Evolutionary conservation across 2,888 invertebrate species (phyloP), one percentile per base, ranked within the genome.

Genomic region (Incurvaria masculella): DNA sequence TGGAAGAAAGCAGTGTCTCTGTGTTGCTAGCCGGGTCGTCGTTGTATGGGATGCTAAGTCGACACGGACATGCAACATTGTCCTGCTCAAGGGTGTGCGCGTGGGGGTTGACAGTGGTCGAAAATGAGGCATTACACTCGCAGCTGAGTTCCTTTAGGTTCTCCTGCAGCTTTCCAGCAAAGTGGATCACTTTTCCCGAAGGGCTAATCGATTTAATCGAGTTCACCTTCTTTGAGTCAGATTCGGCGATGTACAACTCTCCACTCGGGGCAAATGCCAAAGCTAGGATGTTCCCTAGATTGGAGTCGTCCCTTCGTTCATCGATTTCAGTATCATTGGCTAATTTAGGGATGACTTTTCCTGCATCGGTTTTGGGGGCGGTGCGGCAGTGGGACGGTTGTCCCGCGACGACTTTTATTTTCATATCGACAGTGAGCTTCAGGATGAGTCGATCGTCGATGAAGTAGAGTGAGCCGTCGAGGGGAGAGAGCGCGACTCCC

Each of bases 391-490:
- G 95, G 21, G 94, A 79, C 14, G 96, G 95, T 47, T 91, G 90
- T n/a, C 97, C 97, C 42, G 96, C 97, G 2, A 96, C 91, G 0
- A 97, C 92, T 63, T 94, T 90, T 23, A 93, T 89, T 76, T 92
- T 91, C 81, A 91, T 87, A 63, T 96, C 95, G 19, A 90, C 89
- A 0, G 96, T 96, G 44, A 97, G 79, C 63, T 94, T 93, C 26
- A 97, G 76, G 2, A 97, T 93, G 42, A 97, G 85, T 58, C 95
- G 86, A 63, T 96, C 95, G 65, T 99, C 99, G 55, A 98, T 92
- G 59, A 99, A 95, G 66, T 97, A 94, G 10, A 99, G 75, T 1
- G 93, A 89, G 46, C 95, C 95, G 65, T 98, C 97, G 17, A 97
- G 74, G 1, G 97, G 97, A 63, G 96, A 97, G 44, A 98, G 79